A percentile compares a stretch with the other conserved stretches of the same genome.
Conservation (phyloP, 2,113 vertebrate genomes). For the Misgurnus anguillicaudatus region DNA sequence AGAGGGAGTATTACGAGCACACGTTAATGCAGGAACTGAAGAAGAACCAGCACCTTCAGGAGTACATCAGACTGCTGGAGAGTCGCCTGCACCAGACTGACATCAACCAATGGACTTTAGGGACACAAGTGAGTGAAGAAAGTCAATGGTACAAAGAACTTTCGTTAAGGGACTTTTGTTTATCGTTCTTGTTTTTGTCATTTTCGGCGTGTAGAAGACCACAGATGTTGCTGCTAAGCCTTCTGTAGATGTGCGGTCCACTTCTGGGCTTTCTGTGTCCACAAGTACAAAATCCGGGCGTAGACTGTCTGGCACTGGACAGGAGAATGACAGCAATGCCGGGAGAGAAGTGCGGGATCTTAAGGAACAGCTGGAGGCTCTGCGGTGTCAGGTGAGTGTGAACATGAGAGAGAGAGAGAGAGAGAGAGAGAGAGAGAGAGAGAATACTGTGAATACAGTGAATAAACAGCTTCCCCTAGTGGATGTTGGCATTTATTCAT, state of each 20-base stretch:
- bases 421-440: not conserved
- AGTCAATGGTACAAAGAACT: not conserved
- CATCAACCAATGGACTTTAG: constrained; percentile 51
- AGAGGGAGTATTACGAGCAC: constrained; percentile 78
- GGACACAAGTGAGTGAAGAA: constrained; percentile 60
- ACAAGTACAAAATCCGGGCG: constrained; percentile 3
- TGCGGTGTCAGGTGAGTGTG: constrained; percentile 71
- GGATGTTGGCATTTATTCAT: constrained; percentile 38
- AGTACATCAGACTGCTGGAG: constrained; percentile 74
- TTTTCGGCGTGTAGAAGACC: not conserved
- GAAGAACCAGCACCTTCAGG: constrained; percentile 79
- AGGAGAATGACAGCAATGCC: constrained; percentile 33
- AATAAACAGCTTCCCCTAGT: constrained; percentile 67
- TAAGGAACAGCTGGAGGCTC: constrained; percentile 73
- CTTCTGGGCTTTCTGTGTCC: not conserved
- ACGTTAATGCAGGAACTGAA: constrained; percentile 77
- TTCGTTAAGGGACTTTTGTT: not conserved
- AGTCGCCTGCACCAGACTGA: constrained; percentile 58
- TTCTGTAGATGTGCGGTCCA: not conserved
- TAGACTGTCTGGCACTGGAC: not conserved
- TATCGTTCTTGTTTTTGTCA: not conserved
- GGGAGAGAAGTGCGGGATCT: constrained; percentile 67
- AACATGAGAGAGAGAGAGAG: not conserved
- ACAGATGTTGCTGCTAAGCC: constrained; percentile 25
- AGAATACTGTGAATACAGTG: constrained; percentile 23